Percentiles rank a stretch among this genome's conserved stretches.
Conservation (phyloP, 2,888 invertebrate genomes). For the Eupeodes luniger region DNA sequence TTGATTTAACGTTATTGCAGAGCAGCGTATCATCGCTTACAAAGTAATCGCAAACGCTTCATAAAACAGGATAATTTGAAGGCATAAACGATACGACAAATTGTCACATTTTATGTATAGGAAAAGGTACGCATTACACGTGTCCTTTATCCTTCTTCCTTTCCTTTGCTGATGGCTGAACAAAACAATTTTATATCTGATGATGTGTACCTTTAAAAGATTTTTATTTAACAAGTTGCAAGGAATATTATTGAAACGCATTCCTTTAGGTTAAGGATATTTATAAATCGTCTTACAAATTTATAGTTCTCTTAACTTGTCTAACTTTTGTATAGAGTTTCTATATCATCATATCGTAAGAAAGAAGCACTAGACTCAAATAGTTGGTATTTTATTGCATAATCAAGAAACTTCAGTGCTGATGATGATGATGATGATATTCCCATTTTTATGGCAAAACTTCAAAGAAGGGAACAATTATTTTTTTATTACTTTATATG, state of each 20-base stretch:
- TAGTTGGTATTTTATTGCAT: slow-evolving; percentile 35
- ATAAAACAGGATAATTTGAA: slow-evolving; percentile 63
- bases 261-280: not conserved
- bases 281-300: not conserved
- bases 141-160: not conserved
- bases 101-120: slow-evolving; percentile 36
- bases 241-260: slow-evolving; percentile 27
- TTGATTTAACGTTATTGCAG: slow-evolving; percentile 44
- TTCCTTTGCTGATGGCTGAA: not conserved
- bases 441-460: slow-evolving; percentile 28
- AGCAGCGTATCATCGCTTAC: not conserved
- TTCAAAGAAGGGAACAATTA: slow-evolving; percentile 3
- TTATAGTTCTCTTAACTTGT: not conserved
- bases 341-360: no score
- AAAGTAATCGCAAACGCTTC: slow-evolving; percentile 37
- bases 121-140: no score
- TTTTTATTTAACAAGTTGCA: slow-evolving; percentile 27
- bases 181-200: not conserved
- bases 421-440: slow-evolving; percentile 16
- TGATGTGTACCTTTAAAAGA: not conserved
- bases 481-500: slow-evolving; percentile 15
- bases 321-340: not conserved
- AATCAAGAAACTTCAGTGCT: slow-evolving; percentile 19
- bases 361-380: not conserved
- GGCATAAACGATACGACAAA: slow-evolving; percentile 49